Evolutionary conservation across 2,888 invertebrate genomes (phyloP), one percentile per base, ranked within the genome.

Genomic region (Metellina segmentata): DNA sequence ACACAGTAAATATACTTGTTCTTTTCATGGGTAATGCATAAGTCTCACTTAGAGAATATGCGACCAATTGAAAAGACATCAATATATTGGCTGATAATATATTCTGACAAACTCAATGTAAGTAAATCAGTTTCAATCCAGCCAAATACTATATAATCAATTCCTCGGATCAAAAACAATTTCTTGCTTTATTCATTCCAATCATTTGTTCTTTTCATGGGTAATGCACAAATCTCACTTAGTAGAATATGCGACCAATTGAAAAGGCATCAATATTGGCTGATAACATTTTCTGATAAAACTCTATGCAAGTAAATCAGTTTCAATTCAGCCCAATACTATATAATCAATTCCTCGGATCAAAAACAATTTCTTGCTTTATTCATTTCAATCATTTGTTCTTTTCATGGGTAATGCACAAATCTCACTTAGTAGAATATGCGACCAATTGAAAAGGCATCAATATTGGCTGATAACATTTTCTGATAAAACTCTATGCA

Each of bases 1-100:
- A 34, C 34, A 34, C 34, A 34, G 34, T 34, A 34, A 34, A 34
- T 34, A 34, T 34, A n/a, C n/a, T 34, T 90, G 69, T 90, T 19
- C 19, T n/a, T 90, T 81, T 11, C 49, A 49, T 79, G 79, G 90
- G 90, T 85, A 81, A 85, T 90, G 90, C 90, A 90, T 75, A 48
- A 48, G 16, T 70, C 19, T 19, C 4, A 75, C 9, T 6, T 75
- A 34, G 6, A 78, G 69, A 81, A 85, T 13, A 81, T 75, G 85
- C 90, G 90, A 90, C 90, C 90, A 75, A 74, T 70, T 53, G 71
- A 74, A 81, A 74, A 86, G 51, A 6, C 8, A 13, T 85, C 81
- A 5, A n/a, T 90, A n/a, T n/a, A 6, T 90, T 0, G 72, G 90
- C 90, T 85, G 19, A 48, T 19, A 48, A 61, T 61, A 61, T 34